Evolutionary conservation across 2,888 invertebrate species (phyloP).

Genomic region (Holacanthella duospinosa): DNA sequence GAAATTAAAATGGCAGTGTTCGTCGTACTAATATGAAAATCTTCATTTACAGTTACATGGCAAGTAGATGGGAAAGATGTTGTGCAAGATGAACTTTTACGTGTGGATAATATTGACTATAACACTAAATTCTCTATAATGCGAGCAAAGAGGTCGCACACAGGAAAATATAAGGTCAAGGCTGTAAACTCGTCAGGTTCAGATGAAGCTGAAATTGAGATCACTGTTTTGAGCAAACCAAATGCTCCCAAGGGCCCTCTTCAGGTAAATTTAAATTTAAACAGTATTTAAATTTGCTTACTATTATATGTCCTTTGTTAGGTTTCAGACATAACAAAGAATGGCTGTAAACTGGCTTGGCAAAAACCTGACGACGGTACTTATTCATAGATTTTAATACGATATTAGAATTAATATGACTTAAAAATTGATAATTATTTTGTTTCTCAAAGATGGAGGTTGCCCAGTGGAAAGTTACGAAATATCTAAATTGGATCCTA

Average conservation of each 20-base stretch:
- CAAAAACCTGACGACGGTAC: constrained; percentile 74
- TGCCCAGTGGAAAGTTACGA: constrained; percentile 85
- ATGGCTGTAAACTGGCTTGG: constrained; percentile 83
- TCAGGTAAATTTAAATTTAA: too few species aligned
- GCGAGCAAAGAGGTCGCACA: constrained; percentile 66
- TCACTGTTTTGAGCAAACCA: constrained; percentile 57
- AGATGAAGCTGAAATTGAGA: constrained; percentile 81
- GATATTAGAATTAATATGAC: neutral
- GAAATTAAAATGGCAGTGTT: too few species aligned
- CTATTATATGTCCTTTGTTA: too few species aligned
- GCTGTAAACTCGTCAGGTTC: constrained; percentile 88
- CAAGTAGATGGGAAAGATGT: constrained; percentile 56
- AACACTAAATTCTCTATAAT: constrained; percentile 81
- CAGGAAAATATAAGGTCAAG: constrained; percentile 77
- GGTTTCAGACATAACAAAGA: constrained; percentile 81
- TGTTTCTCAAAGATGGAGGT: too few species aligned
- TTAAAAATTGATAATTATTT: constrained; percentile 18
- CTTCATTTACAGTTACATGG: constrained; percentile 88
- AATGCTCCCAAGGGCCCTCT: constrained; percentile 14
- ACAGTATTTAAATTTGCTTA: too few species aligned
- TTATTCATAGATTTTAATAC: too few species aligned
- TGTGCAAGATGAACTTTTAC: constrained; percentile 44
- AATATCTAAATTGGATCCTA: constrained; percentile 79
- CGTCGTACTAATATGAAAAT: too few species aligned
- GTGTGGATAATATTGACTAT: constrained; percentile 75